These are phyloP conservation scores for Pheucticus melanocephalus DNA, from an alignment of 2,113 vertebrate species.

Conservation along the genomic window DNA sequence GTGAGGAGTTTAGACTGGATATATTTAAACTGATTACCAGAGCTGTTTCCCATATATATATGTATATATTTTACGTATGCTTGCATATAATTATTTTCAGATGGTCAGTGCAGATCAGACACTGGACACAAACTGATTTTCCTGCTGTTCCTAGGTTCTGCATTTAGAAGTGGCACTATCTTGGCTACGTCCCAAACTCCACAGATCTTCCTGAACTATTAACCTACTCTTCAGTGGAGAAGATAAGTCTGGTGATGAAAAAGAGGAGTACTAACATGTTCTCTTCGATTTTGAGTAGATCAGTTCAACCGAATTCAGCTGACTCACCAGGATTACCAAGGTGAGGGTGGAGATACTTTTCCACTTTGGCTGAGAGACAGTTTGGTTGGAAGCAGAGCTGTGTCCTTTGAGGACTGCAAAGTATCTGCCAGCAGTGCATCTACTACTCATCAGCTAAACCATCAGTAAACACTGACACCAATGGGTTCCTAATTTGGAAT, in stretches of 20 bases:
- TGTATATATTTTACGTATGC: no score
- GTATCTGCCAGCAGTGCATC: not conserved
- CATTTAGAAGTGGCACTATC: not conserved
- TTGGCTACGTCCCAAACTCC: not conserved
- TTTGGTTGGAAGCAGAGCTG: not conserved
- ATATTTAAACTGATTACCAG: not conserved
- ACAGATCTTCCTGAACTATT: conserved; percentile 3
- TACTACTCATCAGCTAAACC: not conserved
- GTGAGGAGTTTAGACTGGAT: not conserved
- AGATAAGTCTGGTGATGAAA: conserved; percentile 34
- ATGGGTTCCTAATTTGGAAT: not conserved
- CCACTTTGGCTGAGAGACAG: not conserved
- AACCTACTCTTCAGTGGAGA: not conserved
- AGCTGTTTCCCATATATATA: not conserved
- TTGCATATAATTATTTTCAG: not conserved
- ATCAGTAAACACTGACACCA: not conserved
- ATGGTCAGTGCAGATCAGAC: not conserved
- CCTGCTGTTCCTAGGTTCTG: not conserved
- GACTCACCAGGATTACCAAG: not conserved
- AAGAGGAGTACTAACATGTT: not conserved
- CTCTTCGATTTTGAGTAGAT: not conserved
- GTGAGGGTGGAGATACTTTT: not conserved
- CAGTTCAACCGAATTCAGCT: not conserved
- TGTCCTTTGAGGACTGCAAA: not conserved
- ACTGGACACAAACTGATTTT: not conserved